Evolutionary conservation across 2,888 invertebrate species (phyloP), one percentile per base, ranked within the genome.

Genomic region (Dexiosoma caninum): DNA sequence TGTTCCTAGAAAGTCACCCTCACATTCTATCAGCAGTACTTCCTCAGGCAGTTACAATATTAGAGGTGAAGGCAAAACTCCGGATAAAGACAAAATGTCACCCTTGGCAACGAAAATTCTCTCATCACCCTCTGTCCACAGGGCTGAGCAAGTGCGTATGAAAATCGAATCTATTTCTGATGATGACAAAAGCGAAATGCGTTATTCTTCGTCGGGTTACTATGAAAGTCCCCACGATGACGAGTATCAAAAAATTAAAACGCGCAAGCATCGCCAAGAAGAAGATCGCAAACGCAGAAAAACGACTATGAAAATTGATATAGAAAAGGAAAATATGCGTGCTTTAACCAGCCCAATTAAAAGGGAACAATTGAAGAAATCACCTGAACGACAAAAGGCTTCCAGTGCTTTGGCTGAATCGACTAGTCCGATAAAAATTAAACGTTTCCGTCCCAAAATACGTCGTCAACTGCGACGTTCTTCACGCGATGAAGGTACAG

Each of bases 241-340:
- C 85, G 90, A 90, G 7, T 86, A 89, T 64, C 84, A 86, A 12
- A 84, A 77, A 16, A 66, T 84, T 30, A 86, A 86, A 67, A 82
- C 83, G 0, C 85, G 90, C n/a, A 86, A 89, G 0, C 86, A 88
- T 69, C 94, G 95, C 92, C 91, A 93, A 53, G 93, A 94, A 76
- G 95, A 95, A 82, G 95, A 95, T 70, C 93, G 94, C 84, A 92
- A 93, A 81, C 91, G 94, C 78, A 93, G 93, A 86, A 94, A 94
- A 90, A 94, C 94, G 87, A 93, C 93, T 21, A 95, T 96, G 90
- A 95, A 94, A 53, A 91, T 96, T 82, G 95, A 96, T 86, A 95
- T 90, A 91, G 93, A 70, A 91, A 92, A 88, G 90, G 92, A 82
- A 91, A 93, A 86, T 91, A 92, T 88, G 92, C 92, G 88, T 2